phyloP scores from a whole-genome alignment of 2,113 vertebrate species.

The Galeopterus variegatus region DNA sequence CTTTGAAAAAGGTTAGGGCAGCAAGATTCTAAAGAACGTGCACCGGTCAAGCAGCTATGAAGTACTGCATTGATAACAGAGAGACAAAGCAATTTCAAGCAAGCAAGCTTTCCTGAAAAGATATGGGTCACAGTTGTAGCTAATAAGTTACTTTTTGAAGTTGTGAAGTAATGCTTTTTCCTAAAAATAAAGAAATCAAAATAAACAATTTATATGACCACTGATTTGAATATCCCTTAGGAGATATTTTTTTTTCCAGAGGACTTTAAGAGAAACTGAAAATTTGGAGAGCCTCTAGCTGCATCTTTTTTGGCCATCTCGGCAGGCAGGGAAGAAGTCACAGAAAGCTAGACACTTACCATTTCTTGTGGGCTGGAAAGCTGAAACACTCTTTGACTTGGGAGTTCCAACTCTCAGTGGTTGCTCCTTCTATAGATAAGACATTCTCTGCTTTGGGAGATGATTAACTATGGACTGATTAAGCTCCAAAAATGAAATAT shows the following conservation, averaged over 20 bases:
- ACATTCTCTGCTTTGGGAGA: conserved; percentile 43
- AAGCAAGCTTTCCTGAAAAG: neutral
- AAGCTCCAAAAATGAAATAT: neutral
- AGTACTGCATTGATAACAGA: neutral
- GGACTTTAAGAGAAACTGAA: conserved; percentile 2
- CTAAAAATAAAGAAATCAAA: neutral
- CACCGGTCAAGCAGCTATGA: neutral
- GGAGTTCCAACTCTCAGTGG: neutral
- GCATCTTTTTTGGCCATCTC: neutral
- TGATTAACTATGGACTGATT: neutral
- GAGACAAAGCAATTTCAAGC: neutral
- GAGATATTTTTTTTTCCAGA: neutral
- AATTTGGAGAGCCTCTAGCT: neutral
- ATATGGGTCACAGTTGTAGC: neutral
- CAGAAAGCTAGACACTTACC: conserved; percentile 66
- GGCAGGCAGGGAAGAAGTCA: neutral
- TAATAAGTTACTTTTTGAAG: neutral
- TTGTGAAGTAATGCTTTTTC: neutral
- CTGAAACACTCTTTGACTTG: neutral
- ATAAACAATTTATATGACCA: neutral
- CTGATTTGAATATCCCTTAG: neutral
- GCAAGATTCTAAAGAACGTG: neutral
- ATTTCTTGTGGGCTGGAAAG: neutral
- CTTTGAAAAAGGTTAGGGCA: neutral
- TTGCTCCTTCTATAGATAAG: neutral